Evolutionary conservation across 2,113 vertebrate species (phyloP), one percentile per base, ranked within the genome.

Genomic region (Eolophus roseicapilla): DNA sequence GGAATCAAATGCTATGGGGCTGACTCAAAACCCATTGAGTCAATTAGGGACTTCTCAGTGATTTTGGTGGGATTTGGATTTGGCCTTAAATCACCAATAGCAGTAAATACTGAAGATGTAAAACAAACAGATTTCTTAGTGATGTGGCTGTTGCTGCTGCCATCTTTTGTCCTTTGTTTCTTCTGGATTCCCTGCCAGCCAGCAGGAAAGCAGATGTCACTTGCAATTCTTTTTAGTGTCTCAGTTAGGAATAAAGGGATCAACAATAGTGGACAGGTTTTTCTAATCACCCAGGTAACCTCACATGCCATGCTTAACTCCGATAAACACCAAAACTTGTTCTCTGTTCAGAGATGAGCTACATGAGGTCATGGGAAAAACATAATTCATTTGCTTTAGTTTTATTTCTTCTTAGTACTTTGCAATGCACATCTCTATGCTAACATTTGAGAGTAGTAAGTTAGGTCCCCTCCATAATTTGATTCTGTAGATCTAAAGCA

Each of bases 231-330:
- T 92, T 86, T 79, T 88, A 69, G 25, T 69, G 62, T 28, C 39
- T 28, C 25, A 24, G 14, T 5, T 82, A 86, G 86, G 95, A 96
- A 87, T 91, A 90, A 87, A 93, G 44, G 65, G 65, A 65, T 91
- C 81, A 79, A 57, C 77, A 49, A 35, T 6, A 71, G 57, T 57
- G 65, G 65, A 76, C 77, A 69, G 81, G 24, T 95, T 95, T 92
- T 85, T 92, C 77, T 82, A 47, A 78, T 97, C 93, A 44, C 91
- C 81, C 62, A 89, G 91, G 92, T 82, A 92, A 92, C 81, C n/a
- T 70, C 71, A 57, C 33, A 78, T 64, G 44, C 76, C 78, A 37
- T 31, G 33, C 47, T 81, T 83, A 86, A 90, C 50, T 88, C 82
- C 43, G 70, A 1, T 74, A 86, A 96, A 88, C 63, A 88, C 33